Evolutionary conservation across 2,113 vertebrate species (phyloP).

Genomic region (Antechinus stuartii): DNA sequence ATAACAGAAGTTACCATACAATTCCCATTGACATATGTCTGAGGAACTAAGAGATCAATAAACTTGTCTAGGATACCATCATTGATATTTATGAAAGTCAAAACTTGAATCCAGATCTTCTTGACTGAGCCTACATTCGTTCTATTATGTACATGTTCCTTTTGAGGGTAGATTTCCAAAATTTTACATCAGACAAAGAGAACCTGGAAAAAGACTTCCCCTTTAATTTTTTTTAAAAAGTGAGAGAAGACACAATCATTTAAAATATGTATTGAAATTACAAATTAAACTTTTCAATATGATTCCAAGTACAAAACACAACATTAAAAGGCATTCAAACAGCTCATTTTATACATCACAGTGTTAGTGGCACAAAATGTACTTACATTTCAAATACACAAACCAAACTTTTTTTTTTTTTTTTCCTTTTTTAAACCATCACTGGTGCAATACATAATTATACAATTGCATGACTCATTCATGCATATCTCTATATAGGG

Average conservation of each 20-base stretch:
- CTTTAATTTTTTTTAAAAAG: conserved; percentile 37
- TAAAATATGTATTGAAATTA: conserved; percentile 88
- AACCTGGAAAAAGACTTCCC: conserved; percentile 67
- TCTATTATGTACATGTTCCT: neutral
- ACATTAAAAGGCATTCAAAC: conserved; percentile 85
- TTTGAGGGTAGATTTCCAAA: neutral
- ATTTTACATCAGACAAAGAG: conserved; percentile 77
- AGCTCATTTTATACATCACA: conserved; percentile 90
- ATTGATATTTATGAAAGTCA: neutral
- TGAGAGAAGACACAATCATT: conserved; percentile 77
- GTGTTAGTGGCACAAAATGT: conserved; percentile 91
- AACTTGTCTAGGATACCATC: neutral
- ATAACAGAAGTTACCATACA: neutral
- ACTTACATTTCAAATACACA: conserved; percentile 84
- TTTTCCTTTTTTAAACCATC: conserved; percentile 75
- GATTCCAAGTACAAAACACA: conserved; percentile 86
- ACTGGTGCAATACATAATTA: conserved; percentile 75
- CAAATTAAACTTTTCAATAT: conserved; percentile 82
- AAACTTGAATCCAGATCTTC: neutral
- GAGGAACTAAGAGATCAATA: neutral
- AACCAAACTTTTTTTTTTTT: conserved; percentile 71
- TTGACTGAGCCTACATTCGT: neutral
- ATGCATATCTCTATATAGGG: conserved; percentile 84
- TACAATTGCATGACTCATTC: conserved; percentile 83
- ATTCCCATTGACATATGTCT: neutral